Evolutionary conservation across 1,140 invertebrate species (phyloP).

Genomic region (Brachionus paranguensis): DNA sequence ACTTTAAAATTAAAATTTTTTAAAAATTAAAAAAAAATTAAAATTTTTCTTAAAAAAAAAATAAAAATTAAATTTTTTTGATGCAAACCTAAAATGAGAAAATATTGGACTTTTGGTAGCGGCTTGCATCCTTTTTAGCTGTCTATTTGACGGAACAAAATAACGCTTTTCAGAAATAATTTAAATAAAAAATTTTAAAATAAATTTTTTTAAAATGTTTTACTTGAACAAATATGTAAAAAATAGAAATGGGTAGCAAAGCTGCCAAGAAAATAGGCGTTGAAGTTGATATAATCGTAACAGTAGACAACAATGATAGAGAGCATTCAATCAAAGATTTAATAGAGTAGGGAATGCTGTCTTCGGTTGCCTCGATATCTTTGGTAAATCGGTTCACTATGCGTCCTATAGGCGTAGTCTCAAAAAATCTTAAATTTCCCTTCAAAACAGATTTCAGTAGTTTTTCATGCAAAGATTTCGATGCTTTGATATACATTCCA

Average conservation of each 20-base stretch:
- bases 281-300: constrained; percentile 38
- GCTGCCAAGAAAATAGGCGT: constrained; percentile 22
- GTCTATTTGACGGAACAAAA: constrained; percentile 84
- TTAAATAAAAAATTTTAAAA: background rate
- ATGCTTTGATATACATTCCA: constrained; percentile 20
- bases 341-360: constrained; percentile 50
- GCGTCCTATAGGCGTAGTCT: constrained; percentile 69
- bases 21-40: no score
- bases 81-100: constrained; percentile 71
- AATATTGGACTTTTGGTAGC: constrained; percentile 92
- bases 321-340: constrained; percentile 25
- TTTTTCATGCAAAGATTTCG: background rate
- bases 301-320: background rate
- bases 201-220: background rate
- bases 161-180: background rate
- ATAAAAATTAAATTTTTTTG: no score
- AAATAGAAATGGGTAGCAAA: constrained; percentile 18
- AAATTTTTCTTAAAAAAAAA: no score
- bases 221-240: constrained; percentile 40
- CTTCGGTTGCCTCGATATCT: constrained; percentile 58
- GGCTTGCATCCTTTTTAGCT: constrained; percentile 88
- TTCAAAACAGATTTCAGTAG: constrained; percentile 59
- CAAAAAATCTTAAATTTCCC: constrained; percentile 66
- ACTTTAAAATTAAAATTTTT: constrained; percentile 47
- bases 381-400: constrained; percentile 67